phyloP scores from a whole-genome alignment of 2,113 vertebrate species.

The Gobiocypris rarus region DNA sequence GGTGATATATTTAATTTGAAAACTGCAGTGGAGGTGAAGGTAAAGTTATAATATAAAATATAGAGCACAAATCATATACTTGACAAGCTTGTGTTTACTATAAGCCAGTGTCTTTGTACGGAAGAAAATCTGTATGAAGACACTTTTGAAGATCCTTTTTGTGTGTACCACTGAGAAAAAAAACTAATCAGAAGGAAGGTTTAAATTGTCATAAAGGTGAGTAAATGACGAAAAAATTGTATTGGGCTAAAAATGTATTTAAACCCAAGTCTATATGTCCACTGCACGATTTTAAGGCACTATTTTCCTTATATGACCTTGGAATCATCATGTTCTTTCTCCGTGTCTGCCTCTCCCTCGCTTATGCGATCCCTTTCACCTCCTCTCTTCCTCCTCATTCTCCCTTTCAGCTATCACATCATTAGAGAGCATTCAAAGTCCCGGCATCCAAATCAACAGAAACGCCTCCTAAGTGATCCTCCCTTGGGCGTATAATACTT shows the following conservation, averaged over 20 bases:
- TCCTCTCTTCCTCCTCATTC: conserved; percentile 24
- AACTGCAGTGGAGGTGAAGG: background rate
- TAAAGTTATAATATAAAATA: background rate
- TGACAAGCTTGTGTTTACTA: background rate
- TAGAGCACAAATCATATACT: background rate
- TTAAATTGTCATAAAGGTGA: background rate
- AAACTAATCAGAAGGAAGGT: background rate
- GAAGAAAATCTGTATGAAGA: background rate
- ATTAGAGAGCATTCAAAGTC: conserved; percentile 39
- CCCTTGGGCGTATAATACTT: conserved; percentile 28
- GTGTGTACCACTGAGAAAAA: background rate
- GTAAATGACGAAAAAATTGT: background rate
- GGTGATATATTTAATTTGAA: background rate
- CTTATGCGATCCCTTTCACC: background rate
- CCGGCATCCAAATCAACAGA: conserved; percentile 37
- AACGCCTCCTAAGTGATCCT: conserved; percentile 45
- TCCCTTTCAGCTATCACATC: conserved; percentile 45
- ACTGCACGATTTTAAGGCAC: background rate
- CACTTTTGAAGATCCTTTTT: background rate
- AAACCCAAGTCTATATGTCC: background rate
- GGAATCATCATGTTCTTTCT: conserved; percentile 21
- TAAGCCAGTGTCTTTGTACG: background rate
- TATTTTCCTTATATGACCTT: conserved; percentile 1
- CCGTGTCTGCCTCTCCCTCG: background rate
- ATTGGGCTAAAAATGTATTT: background rate